Conservation (phyloP, 1,140 invertebrate species). For the Hormaphis cornu region DNA sequence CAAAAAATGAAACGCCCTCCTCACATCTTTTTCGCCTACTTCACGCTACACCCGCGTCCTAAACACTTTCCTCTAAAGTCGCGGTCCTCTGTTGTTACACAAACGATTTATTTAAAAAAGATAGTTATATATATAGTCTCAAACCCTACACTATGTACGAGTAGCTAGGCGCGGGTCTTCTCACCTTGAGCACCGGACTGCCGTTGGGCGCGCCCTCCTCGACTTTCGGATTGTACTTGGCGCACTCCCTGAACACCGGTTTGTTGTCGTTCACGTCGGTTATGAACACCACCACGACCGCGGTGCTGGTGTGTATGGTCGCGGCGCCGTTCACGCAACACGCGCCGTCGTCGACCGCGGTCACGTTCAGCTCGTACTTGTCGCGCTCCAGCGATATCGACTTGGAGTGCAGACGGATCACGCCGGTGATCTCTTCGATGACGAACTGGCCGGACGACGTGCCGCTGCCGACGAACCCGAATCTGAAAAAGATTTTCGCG, state of each 20-base stretch:
- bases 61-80: no score
- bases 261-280: slow-evolving; percentile 95
- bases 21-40: no score
- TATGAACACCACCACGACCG: slow-evolving; percentile 92
- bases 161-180: not conserved
- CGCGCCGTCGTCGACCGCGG: slow-evolving; percentile 84
- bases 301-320: slow-evolving; percentile 82
- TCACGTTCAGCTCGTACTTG: slow-evolving; percentile 90
- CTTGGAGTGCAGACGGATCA: slow-evolving; percentile 78
- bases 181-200: slow-evolving; percentile 75
- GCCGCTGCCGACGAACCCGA: slow-evolving; percentile 84
- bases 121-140: not conserved
- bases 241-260: slow-evolving; percentile 85
- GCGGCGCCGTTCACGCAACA: slow-evolving; percentile 78
- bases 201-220: slow-evolving; percentile 86
- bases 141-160: not conserved
- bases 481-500: no score
- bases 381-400: slow-evolving; percentile 73
- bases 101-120: not conserved
- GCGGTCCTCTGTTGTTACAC: not conserved
- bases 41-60: no score
- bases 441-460: slow-evolving; percentile 85
- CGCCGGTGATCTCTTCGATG: slow-evolving; percentile 89
- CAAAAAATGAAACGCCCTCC: no score
- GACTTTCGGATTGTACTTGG: slow-evolving; percentile 82